Evolutionary conservation across 2,797 vertebrate genomes (phyloP).

Genomic region (Propithecus deckenii): DNA sequence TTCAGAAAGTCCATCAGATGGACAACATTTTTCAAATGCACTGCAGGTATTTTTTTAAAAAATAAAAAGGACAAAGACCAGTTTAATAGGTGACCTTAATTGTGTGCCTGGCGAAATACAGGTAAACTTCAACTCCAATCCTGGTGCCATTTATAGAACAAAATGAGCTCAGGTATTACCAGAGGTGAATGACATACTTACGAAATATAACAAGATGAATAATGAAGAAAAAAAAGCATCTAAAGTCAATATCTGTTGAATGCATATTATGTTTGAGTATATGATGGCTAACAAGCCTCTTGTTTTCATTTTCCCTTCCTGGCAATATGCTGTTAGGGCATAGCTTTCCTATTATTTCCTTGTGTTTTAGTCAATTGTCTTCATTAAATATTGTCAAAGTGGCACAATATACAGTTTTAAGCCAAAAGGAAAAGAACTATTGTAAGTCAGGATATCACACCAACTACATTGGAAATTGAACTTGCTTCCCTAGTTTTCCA

Average conservation of each 20-base stretch:
- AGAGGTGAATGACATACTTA: conserved; percentile 61
- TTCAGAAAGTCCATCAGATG: conserved; percentile 23
- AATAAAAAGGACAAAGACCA: conserved; percentile 48
- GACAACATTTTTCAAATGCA: not conserved
- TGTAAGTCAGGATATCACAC: conserved; percentile 62
- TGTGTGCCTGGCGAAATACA: conserved; percentile 41
- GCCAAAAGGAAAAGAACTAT: conserved; percentile 64
- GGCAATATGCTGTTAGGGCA: conserved; percentile 1
- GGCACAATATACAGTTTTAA: conserved; percentile 53
- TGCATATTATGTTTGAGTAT: conserved; percentile 6
- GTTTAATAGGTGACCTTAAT: conserved; percentile 65
- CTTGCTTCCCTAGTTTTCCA: conserved; percentile 54
- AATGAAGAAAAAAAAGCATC: not conserved
- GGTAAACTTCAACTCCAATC: conserved; percentile 7
- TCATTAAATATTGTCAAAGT: conserved; percentile 57
- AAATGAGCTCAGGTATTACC: conserved; percentile 46
- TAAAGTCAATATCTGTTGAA: not conserved
- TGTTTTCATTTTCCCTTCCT: conserved; percentile 55
- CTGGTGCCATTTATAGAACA: conserved; percentile 58
- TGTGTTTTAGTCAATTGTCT: conserved; percentile 57
- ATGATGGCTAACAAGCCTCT: not conserved
- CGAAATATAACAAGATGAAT: conserved; percentile 18
- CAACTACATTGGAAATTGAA: conserved; percentile 42
- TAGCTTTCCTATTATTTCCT: conserved; percentile 58
- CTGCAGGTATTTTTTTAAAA: not conserved